Percentiles rank a stretch among this genome's conserved stretches.
Evolutionary conservation across 2,888 invertebrate species (phyloP).

Genomic region (Muschampia plurimacula): DNA sequence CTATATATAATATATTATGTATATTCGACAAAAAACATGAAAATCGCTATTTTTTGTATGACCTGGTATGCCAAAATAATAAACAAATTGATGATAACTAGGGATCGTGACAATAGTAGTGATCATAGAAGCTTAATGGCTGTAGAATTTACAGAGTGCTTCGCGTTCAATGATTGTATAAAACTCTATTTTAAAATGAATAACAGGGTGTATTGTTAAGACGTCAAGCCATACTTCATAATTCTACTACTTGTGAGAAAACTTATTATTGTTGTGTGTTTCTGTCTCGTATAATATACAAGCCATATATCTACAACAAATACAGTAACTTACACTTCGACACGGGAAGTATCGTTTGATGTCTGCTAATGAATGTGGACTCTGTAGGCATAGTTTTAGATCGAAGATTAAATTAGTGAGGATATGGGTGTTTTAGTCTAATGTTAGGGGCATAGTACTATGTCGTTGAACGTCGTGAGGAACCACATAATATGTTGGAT

Average conservation of each 20-base stretch:
- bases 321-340: conserved; percentile 25
- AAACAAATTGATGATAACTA: conserved; percentile 63
- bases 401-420: conserved; percentile 23
- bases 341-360: conserved; percentile 51
- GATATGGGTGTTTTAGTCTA: conserved; percentile 14
- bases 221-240: conserved; percentile 67
- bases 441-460: neutral
- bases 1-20: conserved; percentile 33
- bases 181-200: conserved; percentile 59
- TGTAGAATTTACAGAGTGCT: conserved; percentile 75
- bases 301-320: conserved; percentile 13
- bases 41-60: conserved; percentile 39
- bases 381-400: conserved; percentile 51
- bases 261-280: conserved; percentile 26
- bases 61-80: conserved; percentile 46
- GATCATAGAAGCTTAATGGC: conserved; percentile 75
- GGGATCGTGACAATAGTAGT: conserved; percentile 83
- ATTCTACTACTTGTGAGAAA: conserved; percentile 11
- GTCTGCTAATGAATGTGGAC: conserved; percentile 48
- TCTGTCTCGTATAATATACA: conserved; percentile 14
- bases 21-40: conserved; percentile 36
- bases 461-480: neutral
- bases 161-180: conserved; percentile 61
- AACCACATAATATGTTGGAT: neutral
- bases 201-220: conserved; percentile 71